A percentile compares a stretch with the other conserved stretches of the same genome.
These are phyloP conservation scores for Muricea muricata DNA, from an alignment of 92 coral and sea anemone genomes.

Conservation along the genomic window DNA sequence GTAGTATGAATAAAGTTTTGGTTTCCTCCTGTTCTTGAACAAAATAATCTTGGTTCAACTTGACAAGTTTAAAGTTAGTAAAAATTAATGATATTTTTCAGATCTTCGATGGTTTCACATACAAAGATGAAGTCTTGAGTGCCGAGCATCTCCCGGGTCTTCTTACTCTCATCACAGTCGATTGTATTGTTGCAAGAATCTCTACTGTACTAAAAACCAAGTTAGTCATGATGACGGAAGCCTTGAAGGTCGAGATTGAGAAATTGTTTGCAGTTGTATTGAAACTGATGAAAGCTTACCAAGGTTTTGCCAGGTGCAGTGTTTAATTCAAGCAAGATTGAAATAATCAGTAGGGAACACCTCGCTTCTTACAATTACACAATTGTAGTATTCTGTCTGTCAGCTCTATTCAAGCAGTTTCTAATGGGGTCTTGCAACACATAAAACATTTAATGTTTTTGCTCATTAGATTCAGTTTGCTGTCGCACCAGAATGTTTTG, in stretches of 20 bases:
- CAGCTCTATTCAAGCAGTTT: no score
- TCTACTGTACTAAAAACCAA: slow-evolving; percentile 70
- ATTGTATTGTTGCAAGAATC: slow-evolving; percentile 78
- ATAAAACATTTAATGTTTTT: background rate
- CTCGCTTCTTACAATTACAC: no score
- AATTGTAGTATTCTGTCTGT: no score
- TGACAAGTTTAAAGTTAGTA: background rate
- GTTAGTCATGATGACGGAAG: slow-evolving; percentile 82
- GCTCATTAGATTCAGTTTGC: slow-evolving; percentile 72
- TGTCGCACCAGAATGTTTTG: slow-evolving; percentile 67
- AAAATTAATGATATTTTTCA: background rate
- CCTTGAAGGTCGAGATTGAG: slow-evolving; percentile 74
- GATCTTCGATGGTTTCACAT: slow-evolving; percentile 28
- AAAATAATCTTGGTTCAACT: background rate
- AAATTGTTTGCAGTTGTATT: slow-evolving; percentile 74
- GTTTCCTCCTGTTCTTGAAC: no score
- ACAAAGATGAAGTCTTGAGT: slow-evolving; percentile 47
- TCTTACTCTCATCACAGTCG: slow-evolving; percentile 74
- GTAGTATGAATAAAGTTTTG: no score
- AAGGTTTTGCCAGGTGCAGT: slow-evolving; percentile 84
- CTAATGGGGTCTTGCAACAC: no score
- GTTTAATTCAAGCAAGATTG: no score
- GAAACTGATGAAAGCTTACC: slow-evolving; percentile 79
- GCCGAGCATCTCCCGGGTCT: slow-evolving; percentile 83
- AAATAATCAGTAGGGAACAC: no score